phyloP scores from a whole-genome alignment of 2,113 vertebrate genomes.

The Ellobius talpinus region DNA sequence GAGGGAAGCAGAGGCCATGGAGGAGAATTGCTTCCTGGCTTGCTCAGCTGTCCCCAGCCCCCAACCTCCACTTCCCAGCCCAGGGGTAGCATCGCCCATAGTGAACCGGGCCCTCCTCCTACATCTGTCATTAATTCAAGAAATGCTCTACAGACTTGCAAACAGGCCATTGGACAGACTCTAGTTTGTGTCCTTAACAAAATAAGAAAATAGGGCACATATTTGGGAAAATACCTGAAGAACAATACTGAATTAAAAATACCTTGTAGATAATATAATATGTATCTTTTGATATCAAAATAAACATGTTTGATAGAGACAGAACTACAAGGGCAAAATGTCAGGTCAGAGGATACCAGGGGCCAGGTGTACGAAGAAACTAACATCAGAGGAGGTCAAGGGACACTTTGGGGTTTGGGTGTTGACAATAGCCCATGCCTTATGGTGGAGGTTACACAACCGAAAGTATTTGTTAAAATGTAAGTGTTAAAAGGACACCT shows the following conservation, averaged over 20 bases:
- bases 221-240: not conserved
- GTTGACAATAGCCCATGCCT: too few relatives aligned
- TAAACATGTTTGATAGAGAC: slow-evolving; percentile 32
- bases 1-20: not conserved
- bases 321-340: not conserved
- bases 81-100: not conserved
- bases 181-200: not conserved
- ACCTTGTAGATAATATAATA: not conserved
- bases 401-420: not conserved
- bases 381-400: not conserved
- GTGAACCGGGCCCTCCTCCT: not conserved
- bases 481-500: too few relatives aligned
- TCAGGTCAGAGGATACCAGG: not conserved
- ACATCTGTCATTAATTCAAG: not conserved
- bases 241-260: not conserved
- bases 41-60: not conserved
- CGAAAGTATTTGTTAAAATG: too few relatives aligned
- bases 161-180: not conserved
- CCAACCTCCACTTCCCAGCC: not conserved
- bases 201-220: not conserved
- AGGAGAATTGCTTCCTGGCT: not conserved
- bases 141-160: not conserved
- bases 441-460: too few relatives aligned
- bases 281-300: not conserved
- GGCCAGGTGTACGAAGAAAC: not conserved